Conservation (phyloP, 1,140 invertebrate species). For the Brachystomella parvula region DNA sequence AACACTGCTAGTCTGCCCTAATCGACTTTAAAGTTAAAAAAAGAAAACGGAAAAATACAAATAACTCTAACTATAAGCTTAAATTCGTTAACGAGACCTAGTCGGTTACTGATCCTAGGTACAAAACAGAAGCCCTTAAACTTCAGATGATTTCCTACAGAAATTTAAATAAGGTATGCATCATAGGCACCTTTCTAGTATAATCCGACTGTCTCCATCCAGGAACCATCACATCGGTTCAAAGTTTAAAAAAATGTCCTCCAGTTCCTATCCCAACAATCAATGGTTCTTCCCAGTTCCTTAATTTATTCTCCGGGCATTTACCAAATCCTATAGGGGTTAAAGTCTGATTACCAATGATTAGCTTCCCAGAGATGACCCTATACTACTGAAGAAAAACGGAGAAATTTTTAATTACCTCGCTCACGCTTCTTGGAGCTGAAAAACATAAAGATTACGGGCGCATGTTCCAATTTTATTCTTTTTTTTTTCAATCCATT, state of each 20-base stretch:
- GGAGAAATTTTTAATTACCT: too few species aligned
- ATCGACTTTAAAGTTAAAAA: constrained; percentile 3
- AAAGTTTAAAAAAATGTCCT: neutral
- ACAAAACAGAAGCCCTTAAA: neutral
- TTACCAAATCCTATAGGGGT: neutral
- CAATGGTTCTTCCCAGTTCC: neutral
- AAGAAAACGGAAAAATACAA: neutral
- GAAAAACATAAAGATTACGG: too few species aligned
- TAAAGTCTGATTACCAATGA: too few species aligned
- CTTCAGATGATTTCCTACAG: too few species aligned
- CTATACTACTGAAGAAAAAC: too few species aligned
- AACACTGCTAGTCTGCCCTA: constrained; percentile 11
- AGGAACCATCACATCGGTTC: neutral
- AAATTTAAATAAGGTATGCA: too few species aligned
- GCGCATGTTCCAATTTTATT: too few species aligned
- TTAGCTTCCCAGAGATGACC: too few species aligned
- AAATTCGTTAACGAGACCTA: too few species aligned
- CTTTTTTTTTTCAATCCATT: too few species aligned
- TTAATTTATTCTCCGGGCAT: neutral
- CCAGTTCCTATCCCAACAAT: neutral
- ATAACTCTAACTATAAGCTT: neutral
- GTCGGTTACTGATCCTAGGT: too few species aligned
- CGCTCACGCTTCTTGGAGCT: too few species aligned
- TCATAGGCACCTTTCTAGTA: neutral
- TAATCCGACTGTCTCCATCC: constrained; percentile 4